These are phyloP conservation scores for Polypedilum vanderplanki DNA, from an alignment of 1,140 invertebrate genomes.

Conservation along the genomic window DNA sequence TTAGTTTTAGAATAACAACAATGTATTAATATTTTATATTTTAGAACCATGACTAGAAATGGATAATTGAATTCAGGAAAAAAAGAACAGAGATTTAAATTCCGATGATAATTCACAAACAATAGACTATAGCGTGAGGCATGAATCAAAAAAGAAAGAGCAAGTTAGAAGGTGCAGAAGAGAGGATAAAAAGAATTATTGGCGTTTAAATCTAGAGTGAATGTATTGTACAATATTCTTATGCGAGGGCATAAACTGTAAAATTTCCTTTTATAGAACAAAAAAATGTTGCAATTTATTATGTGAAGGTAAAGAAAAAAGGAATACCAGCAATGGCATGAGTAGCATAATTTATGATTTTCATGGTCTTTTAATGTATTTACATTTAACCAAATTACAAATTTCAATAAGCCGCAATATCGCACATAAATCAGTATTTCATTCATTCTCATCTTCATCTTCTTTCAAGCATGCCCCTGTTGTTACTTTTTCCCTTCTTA, in stretches of 20 bases:
- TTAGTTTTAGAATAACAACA: too few relatives aligned
- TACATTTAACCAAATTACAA: constrained; percentile 26
- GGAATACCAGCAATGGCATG: neutral
- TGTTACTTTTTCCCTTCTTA: too few relatives aligned
- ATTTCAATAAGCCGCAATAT: constrained; percentile 22
- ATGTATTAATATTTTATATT: too few relatives aligned
- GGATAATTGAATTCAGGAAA: too few relatives aligned
- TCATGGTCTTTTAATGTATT: constrained; percentile 25
- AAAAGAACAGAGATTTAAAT: too few relatives aligned
- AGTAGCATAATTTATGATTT: constrained; percentile 27
- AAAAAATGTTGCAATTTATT: neutral
- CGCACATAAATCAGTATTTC: neutral
- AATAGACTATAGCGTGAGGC: neutral
- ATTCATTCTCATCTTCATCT: too few relatives aligned
- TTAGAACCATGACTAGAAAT: too few relatives aligned
- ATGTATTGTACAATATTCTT: too few relatives aligned
- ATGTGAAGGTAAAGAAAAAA: neutral
- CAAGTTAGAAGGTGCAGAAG: neutral
- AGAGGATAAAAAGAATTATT: constrained; percentile 1
- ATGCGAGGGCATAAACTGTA: neutral
- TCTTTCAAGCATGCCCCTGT: too few relatives aligned
- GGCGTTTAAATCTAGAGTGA: constrained; percentile 1
- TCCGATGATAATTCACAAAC: neutral
- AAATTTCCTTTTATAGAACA: constrained; percentile 12
- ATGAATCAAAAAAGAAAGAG: neutral